These are phyloP conservation scores for Minunthozetes semirufus DNA, from an alignment of 2,888 invertebrate species.

Conservation along the genomic window DNA sequence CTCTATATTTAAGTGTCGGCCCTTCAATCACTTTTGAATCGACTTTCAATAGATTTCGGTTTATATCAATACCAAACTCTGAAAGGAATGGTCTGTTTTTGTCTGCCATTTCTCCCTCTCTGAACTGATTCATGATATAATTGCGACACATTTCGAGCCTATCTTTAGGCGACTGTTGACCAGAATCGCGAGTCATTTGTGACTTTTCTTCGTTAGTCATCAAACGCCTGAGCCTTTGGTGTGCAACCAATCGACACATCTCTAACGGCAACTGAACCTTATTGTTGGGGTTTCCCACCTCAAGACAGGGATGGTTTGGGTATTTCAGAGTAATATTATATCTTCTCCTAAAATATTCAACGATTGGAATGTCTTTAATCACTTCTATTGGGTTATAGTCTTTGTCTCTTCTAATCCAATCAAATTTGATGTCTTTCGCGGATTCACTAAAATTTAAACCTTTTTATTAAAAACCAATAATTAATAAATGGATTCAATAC, in stretches of 20 bases:
- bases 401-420: background rate
- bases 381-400: too few species aligned
- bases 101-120: conserved; percentile 2
- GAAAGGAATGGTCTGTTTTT: conserved; percentile 34
- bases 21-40: conserved; percentile 30
- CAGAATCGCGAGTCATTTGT: conserved; percentile 40
- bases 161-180: conserved; percentile 33
- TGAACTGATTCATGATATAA: conserved; percentile 6
- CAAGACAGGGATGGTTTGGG: conserved; percentile 40
- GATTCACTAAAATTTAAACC: background rate
- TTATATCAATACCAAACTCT: conserved; percentile 38
- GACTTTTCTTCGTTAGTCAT: conserved; percentile 38
- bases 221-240: conserved; percentile 39
- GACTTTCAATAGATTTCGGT: conserved; percentile 28
- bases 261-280: conserved; percentile 39
- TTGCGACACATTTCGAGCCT: conserved; percentile 35
- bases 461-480: too few species aligned
- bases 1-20: too few species aligned
- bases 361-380: conserved; percentile 32
- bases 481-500: background rate
- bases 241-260: conserved; percentile 39
- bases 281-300: conserved; percentile 38
- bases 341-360: conserved; percentile 36
- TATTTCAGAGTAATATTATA: conserved; percentile 32
- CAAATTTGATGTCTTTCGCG: background rate